Base-by-base conservation (phyloP, 2,113 vertebrate genomes). In the Brevimyrus niger region DNA sequence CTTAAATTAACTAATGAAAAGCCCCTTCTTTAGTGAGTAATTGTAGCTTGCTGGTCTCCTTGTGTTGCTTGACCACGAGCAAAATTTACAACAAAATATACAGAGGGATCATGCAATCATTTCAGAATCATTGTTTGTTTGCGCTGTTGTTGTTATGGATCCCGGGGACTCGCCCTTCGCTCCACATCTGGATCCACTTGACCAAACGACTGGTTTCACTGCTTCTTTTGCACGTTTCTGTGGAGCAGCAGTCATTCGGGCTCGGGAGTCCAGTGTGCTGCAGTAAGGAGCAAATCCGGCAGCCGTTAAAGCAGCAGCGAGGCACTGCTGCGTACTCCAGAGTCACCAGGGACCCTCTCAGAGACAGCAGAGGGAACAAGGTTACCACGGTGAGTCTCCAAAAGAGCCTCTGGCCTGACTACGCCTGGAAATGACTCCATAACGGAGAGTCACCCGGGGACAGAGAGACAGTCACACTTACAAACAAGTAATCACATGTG, bases 141-240 rank as follows among this genome's bases (percentile, higher is more conserved):
- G 83, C 1, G 4, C 50, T 53, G 85, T 87, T 87, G 85, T 87
- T 87, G 85, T 87, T 87, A 87, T 87, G 85, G 50, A 87, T 87
- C 48, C 85, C 31, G 5, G 85, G 50, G 35, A 47, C 82, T 87
- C 19, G 47, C 85, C 50, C 27, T 87, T 87, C 85, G 17, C 17
- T 2, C 27, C n/a, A 87, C 85, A 87, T 87, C 85, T 87, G 85
- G 85, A 87, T 31, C 50, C 85, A 87, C 85, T 87, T 87, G 31
- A 53, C 85, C 85, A 87, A 87, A 87, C 50, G 47, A 87, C 85
- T 55, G 85, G 47, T 87, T 87, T 87, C 50, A 38, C 31, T 53
- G 42, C 82, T 47, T 84, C 44, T 21, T 84, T 47, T 44, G 82
- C 44, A 47, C 42, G 9, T 19, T 46, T 47, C 82, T n/a, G 19